Evolutionary conservation across 2,797 vertebrate species (phyloP).

Genomic region (Tokudaia muenninki): DNA sequence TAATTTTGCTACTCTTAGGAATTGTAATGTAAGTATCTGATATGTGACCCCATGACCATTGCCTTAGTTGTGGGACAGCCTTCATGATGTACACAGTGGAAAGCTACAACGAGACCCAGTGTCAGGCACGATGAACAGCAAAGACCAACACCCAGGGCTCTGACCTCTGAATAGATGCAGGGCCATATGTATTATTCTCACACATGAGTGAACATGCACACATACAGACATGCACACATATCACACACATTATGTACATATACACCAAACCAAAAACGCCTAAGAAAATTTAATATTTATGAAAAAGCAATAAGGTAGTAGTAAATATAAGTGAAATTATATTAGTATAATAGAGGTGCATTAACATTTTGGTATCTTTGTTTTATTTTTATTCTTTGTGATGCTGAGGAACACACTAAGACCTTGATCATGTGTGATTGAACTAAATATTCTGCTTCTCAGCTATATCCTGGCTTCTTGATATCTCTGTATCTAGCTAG

Average conservation of each 20-base stretch:
- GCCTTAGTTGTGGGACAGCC: background rate
- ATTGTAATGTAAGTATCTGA: background rate
- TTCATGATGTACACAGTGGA: background rate
- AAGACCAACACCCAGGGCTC: background rate
- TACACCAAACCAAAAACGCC: background rate
- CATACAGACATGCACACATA: background rate
- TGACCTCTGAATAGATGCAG: background rate
- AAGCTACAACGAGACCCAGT: background rate
- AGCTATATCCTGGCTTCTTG: too few relatives aligned
- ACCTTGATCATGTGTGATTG: background rate
- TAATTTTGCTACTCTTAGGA: background rate
- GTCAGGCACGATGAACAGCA: background rate
- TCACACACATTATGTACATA: background rate
- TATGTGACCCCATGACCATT: background rate
- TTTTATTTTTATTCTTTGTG: background rate
- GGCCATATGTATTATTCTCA: background rate
- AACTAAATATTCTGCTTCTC: background rate
- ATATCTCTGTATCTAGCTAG: background rate
- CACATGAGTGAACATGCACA: background rate
- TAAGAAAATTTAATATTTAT: background rate
- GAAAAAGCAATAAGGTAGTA: conserved; percentile 46
- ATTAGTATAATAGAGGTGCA: conserved; percentile 7
- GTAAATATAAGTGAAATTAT: conserved; percentile 34
- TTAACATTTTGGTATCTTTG: conserved; percentile 6
- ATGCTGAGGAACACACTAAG: background rate